These are phyloP conservation scores for Colletes collaris DNA, from an alignment of 2,888 invertebrate species.

Conservation along the genomic window DNA sequence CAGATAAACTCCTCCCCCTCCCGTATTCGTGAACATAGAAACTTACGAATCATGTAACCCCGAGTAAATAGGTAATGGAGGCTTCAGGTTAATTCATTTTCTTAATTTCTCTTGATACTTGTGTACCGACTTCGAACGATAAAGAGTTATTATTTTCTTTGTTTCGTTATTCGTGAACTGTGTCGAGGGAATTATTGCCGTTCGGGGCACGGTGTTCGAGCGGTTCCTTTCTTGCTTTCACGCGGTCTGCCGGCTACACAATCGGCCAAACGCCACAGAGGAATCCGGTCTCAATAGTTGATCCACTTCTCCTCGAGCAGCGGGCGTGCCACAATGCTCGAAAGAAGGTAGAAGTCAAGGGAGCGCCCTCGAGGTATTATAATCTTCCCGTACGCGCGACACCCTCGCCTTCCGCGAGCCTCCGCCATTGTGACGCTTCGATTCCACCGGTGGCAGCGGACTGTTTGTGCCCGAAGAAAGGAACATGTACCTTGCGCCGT, in stretches of 20 bases:
- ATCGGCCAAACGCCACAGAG: slow-evolving; percentile 40
- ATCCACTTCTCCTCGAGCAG: slow-evolving; percentile 46
- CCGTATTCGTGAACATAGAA: too few relatives aligned
- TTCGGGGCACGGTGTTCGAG: slow-evolving; percentile 18
- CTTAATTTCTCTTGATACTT: too few relatives aligned
- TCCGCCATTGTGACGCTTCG: slow-evolving; percentile 30
- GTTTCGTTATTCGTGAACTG: not conserved
- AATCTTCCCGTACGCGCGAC: slow-evolving; percentile 48
- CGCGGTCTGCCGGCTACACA: slow-evolving; percentile 38
- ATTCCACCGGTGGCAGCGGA: slow-evolving; percentile 11
- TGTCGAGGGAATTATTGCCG: slow-evolving; percentile 21
- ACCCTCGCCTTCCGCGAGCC: slow-evolving; percentile 40
- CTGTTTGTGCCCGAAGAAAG: slow-evolving; percentile 25
- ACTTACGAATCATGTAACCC: too few relatives aligned
- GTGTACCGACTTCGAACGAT: not conserved
- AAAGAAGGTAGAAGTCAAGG: slow-evolving; percentile 49
- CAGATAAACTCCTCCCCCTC: too few relatives aligned
- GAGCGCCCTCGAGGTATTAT: slow-evolving; percentile 50
- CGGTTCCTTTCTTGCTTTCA: slow-evolving; percentile 26
- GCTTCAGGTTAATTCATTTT: too few relatives aligned
- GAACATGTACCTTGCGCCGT: slow-evolving; percentile 19
- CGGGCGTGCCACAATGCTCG: slow-evolving; percentile 43
- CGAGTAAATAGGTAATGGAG: too few relatives aligned
- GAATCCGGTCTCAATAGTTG: slow-evolving; percentile 41
- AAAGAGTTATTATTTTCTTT: not conserved